These are phyloP conservation scores for Pongo pygmaeus DNA, from an alignment of 2,113 vertebrate genomes.

Conservation along the genomic window DNA sequence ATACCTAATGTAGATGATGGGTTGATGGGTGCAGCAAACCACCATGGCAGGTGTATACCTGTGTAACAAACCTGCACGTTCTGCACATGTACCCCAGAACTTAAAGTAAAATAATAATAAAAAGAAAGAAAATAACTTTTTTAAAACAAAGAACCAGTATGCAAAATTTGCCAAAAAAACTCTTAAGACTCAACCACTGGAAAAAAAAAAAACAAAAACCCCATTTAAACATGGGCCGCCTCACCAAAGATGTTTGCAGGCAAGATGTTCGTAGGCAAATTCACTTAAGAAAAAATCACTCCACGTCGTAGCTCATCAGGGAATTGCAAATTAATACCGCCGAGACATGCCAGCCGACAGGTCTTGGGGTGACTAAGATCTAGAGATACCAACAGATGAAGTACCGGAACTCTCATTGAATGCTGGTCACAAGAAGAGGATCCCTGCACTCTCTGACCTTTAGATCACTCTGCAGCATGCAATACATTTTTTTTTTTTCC, in stretches of 20 bases:
- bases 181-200: too few species aligned
- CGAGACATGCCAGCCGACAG: fast-evolving
- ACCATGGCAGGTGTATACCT: fast-evolving
- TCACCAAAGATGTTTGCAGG: background rate
- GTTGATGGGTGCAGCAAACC: too few species aligned
- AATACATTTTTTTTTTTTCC: background rate
- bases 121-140: too few species aligned
- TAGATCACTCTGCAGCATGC: background rate
- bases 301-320: fast-evolving
- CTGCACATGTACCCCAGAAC: too few species aligned
- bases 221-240: background rate
- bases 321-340: too few species aligned
- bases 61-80: too few species aligned
- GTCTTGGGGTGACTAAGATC: too few species aligned
- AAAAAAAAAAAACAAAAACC: background rate
- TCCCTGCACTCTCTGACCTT: too few species aligned
- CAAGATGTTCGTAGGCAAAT: too few species aligned
- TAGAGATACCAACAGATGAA: fast-evolving
- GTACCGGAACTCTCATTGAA: fast-evolving
- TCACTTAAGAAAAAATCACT: fast-evolving
- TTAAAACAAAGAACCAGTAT: too few species aligned
- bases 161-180: background rate
- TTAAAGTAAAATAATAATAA: too few species aligned
- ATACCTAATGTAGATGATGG: too few species aligned
- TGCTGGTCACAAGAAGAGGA: background rate